These are phyloP conservation scores for Poecilia gillii DNA, from an alignment of 2,797 vertebrate species.

Conservation along the genomic window DNA sequence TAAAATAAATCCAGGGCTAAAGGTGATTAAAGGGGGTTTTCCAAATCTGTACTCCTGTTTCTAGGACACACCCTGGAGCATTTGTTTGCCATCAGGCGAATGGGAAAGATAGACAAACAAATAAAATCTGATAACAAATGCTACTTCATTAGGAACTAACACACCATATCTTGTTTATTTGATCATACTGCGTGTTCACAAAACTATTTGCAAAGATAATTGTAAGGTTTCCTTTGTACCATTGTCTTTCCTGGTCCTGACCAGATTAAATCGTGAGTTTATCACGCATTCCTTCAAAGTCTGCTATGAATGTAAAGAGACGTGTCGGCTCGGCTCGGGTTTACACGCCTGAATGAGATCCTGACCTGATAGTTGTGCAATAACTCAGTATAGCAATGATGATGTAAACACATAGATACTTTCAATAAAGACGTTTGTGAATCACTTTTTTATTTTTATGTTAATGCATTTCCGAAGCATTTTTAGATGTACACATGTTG, in stretches of 20 bases:
- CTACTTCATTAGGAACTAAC: not conserved
- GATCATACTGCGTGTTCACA: not conserved
- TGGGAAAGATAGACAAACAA: not conserved
- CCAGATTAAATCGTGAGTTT: not conserved
- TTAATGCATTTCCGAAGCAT: not conserved
- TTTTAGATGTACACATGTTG: not conserved
- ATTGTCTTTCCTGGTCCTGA: not conserved
- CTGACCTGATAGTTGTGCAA: not conserved
- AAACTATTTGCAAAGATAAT: not conserved
- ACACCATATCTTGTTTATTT: not conserved
- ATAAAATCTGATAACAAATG: not conserved
- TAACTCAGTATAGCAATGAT: not conserved
- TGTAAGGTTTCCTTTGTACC: not conserved
- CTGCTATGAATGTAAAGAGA: not conserved
- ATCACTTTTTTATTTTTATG: not conserved
- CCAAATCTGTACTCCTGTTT: not conserved
- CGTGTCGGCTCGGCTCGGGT: not conserved
- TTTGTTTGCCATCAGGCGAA: not conserved
- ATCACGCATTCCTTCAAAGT: not conserved
- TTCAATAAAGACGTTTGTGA: not conserved
- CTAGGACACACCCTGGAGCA: not conserved
- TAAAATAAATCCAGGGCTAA: no score
- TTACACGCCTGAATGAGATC: not conserved
- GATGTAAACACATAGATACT: not conserved
- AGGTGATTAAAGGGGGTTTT: not conserved